A percentile compares a stretch with the other conserved stretches of the same genome.
These are phyloP conservation scores for Mixornis gularis DNA, from an alignment of 2,113 vertebrate genomes.

Conservation along the genomic window DNA sequence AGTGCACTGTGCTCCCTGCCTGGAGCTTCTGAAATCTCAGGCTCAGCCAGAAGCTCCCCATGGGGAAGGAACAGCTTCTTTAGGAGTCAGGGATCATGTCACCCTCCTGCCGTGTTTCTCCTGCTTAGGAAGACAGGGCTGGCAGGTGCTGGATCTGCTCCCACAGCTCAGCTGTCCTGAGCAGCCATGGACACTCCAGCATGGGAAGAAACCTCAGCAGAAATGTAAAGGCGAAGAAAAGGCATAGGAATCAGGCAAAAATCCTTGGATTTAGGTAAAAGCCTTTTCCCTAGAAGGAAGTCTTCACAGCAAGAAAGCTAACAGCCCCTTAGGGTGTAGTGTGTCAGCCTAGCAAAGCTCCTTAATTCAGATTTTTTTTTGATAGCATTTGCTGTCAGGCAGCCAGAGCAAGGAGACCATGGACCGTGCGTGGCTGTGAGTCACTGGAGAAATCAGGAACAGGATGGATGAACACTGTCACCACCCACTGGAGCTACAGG, in stretches of 20 bases:
- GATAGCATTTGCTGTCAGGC: not conserved
- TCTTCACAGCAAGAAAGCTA: not conserved
- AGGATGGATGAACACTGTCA: not conserved
- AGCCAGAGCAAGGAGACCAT: not conserved
- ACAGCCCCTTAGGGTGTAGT: not conserved
- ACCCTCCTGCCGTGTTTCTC: not conserved
- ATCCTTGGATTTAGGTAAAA: not conserved
- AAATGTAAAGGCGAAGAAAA: not conserved
- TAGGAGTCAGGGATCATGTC: not conserved
- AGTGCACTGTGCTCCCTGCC: not conserved
- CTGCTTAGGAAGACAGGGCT: not conserved
- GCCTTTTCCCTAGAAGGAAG: not conserved
- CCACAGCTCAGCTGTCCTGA: not conserved
- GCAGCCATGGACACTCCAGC: not conserved
- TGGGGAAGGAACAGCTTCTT: not conserved
- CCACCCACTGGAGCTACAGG: not conserved
- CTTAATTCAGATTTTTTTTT: not conserved
- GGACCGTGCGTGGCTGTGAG: fast-evolving
- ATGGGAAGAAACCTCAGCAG: not conserved
- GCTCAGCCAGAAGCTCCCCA: not conserved
- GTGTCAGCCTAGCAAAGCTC: not conserved
- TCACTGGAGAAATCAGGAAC: not conserved
- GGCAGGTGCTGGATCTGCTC: not conserved
- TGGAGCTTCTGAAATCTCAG: not conserved
- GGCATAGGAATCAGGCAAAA: not conserved